Percentiles rank a stretch among this genome's conserved stretches.
phyloP scores from a whole-genome alignment of 2,888 invertebrate genomes.

The Lagria hirta region DNA sequence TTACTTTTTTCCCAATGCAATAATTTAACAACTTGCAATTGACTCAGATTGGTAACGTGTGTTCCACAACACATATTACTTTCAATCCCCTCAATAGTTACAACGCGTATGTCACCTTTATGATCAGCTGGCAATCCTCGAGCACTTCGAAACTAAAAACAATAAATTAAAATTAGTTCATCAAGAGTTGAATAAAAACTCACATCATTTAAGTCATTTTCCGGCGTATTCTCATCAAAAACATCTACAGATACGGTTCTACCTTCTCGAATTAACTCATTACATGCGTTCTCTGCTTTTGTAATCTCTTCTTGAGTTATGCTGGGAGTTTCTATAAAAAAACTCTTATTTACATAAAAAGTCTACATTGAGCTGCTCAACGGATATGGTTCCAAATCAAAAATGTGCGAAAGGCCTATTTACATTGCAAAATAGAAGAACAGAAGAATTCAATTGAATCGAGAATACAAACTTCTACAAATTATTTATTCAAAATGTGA shows the following conservation, averaged over 20 bases:
- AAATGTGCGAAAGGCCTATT: too few relatives aligned
- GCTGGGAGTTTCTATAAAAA: conserved; percentile 55
- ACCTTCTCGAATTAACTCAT: conserved; percentile 67
- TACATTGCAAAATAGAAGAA: too few relatives aligned
- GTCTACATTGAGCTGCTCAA: too few relatives aligned
- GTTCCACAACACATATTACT: conserved; percentile 88
- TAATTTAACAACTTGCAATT: conserved; percentile 68
- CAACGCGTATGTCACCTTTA: conserved; percentile 72
- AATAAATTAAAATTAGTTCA: conserved; percentile 8
- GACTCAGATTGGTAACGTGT: conserved; percentile 74
- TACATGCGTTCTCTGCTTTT: conserved; percentile 64
- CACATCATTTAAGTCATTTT: conserved; percentile 45
- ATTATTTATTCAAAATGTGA: conserved; percentile 6
- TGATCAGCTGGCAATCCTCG: conserved; percentile 80
- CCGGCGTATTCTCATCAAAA: conserved; percentile 64
- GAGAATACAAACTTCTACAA: too few relatives aligned
- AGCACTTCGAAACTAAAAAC: conserved; percentile 60
- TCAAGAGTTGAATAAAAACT: conserved; percentile 6
- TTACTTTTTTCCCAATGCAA: conserved; percentile 73
- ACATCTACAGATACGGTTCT: conserved; percentile 65
- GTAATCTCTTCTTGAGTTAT: conserved; percentile 58
- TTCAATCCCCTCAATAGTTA: conserved; percentile 75
- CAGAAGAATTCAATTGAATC: too few relatives aligned
- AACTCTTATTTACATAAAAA: too few relatives aligned
- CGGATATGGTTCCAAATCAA: too few relatives aligned